Conservation (phyloP, 2,888 invertebrate genomes). For the Megalurothrips usitatus region DNA sequence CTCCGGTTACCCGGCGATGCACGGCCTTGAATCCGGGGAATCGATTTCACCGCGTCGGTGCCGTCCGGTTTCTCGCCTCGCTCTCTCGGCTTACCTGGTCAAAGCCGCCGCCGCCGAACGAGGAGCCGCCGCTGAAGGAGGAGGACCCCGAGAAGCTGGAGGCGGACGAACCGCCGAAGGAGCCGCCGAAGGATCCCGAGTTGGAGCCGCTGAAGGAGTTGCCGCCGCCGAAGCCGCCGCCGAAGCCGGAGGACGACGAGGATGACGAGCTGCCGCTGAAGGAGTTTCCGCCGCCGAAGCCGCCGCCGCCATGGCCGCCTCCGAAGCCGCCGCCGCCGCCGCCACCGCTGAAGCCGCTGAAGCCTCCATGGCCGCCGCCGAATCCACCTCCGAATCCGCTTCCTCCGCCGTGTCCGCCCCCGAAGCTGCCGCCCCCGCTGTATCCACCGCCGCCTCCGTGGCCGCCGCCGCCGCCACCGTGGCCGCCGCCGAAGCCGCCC, state of each 20-base stretch:
- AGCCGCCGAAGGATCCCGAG: slow-evolving; percentile 2
- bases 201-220: slow-evolving; percentile 15
- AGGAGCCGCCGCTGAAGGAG: not conserved
- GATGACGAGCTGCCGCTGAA: not conserved
- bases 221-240: slow-evolving; percentile 10
- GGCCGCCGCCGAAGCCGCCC: not conserved
- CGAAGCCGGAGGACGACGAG: not conserved
- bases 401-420: not conserved
- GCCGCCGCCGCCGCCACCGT: not conserved
- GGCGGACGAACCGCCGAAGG: not conserved
- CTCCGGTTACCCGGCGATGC: too few species aligned
- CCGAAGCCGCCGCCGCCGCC: slow-evolving; percentile 1
- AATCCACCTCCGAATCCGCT: not conserved
- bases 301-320: not conserved
- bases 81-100: not conserved
- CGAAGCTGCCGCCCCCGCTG: not conserved
- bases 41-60: too few species aligned
- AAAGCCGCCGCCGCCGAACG: slow-evolving; percentile 8
- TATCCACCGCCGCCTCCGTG: not conserved
- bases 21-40: too few species aligned
- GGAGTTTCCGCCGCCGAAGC: not conserved
- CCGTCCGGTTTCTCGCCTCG: too few species aligned
- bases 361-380: not conserved
- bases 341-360: not conserved
- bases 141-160: not conserved